Evolutionary conservation across 1,140 invertebrate genomes (phyloP).

Genomic region (Pomacea maculata): DNA sequence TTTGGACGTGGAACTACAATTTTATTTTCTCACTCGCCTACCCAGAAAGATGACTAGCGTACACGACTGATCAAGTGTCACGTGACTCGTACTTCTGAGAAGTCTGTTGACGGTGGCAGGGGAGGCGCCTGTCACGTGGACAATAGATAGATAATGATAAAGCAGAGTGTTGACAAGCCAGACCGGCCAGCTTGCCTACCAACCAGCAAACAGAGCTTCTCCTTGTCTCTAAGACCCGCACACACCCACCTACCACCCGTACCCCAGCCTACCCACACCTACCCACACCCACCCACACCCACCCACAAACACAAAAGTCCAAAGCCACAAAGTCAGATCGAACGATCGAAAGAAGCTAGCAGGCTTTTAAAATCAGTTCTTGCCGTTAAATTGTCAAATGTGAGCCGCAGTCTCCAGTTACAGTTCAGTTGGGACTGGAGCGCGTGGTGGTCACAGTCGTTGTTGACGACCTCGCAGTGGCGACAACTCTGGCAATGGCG

Average conservation of each 20-base stretch:
- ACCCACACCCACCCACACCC: not conserved
- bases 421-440: not conserved
- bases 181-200: constrained; percentile 82
- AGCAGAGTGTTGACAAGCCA: no score
- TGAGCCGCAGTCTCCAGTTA: no score
- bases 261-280: not conserved
- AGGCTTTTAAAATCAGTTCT: no score
- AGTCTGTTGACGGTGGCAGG: constrained; percentile 38
- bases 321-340: not conserved
- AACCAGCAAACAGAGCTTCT: constrained; percentile 86
- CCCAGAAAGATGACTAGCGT: not conserved
- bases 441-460: not conserved
- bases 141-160: no score
- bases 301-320: constrained; percentile 2
- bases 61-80: not conserved
- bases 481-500: not conserved
- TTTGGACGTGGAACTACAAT: no score
- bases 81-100: not conserved
- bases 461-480: not conserved
- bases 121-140: constrained; percentile 30
- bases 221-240: not conserved
- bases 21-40: no score
- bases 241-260: not conserved
- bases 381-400: not conserved
- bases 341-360: not conserved